Evolutionary conservation across 2,888 invertebrate species (phyloP), one percentile per base, ranked within the genome.

Genomic region (Strigamia maritima): DNA sequence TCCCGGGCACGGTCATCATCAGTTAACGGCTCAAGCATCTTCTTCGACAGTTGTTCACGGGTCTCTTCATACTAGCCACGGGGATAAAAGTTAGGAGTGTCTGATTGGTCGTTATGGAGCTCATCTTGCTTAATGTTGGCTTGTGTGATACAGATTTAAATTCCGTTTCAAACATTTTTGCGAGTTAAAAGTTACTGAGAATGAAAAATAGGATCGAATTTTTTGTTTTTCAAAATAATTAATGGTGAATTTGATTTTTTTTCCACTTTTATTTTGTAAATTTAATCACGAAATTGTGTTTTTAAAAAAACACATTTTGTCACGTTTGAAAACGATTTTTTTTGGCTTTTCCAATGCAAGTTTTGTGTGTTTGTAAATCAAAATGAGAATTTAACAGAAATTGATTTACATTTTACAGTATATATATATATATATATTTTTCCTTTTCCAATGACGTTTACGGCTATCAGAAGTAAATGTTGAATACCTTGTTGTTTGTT

Each of bases 1-100:
- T 78, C 79, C 81, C 40, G 65, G 80, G 75, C 79, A 77, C 14
- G 28, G 19, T 14, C 44, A 60, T 60, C 76, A 77, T 26, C 77
- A 77, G 60, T 28, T 77, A 19, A n/a, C 60, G 22, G 26, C 77
- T 28, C 77, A 77, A 60, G 54, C 78, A 77, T 75, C 35, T 77
- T 38, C 76, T 1, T 24, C 24, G n/a, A 19, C 38, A 35, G 26
- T 19, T 28, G 38, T 38, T 31, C 75, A 75, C 38, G 38, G 31
- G 38, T 31, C 75, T 31, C 31, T 76, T 38, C 76, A 76, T 76
- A 22, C 22, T 8, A 38, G 76, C 26, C 76, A 40, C n/a, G 76
- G 76, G 14, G 76, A 76, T 22, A 76, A 76, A 38, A 44, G 76
- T 76, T 76, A 76, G 35, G 60, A 7, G 19, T 60, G 22, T 60